Percentiles rank a stretch among this genome's conserved stretches.
phyloP scores from a whole-genome alignment of 2,888 invertebrate genomes.

The Drosophila fulvimacula region DNA sequence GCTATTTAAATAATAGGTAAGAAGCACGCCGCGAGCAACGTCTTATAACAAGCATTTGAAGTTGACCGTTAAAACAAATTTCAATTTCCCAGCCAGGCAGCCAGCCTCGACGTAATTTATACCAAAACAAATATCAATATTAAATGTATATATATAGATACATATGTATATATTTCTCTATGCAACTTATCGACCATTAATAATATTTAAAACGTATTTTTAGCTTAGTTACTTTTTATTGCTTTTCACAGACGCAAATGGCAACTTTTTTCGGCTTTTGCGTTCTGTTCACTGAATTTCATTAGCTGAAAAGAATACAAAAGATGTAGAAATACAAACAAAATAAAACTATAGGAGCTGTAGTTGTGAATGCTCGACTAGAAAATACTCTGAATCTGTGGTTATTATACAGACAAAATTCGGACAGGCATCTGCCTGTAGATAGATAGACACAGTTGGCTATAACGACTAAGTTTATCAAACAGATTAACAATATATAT shows the following conservation, averaged over 20 bases:
- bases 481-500: not conserved
- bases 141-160: no score
- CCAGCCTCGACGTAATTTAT: not conserved
- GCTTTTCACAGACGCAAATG: constrained; percentile 33
- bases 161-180: constrained; percentile 4
- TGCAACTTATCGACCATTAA: constrained; percentile 23
- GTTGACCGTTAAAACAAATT: constrained; percentile 32
- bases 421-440: not conserved
- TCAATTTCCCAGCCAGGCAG: constrained; percentile 40
- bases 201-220: constrained; percentile 18
- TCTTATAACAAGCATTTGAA: constrained; percentile 18
- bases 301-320: constrained; percentile 24
- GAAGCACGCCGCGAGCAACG: constrained; percentile 51
- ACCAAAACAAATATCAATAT: constrained; percentile 4
- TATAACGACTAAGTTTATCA: not conserved
- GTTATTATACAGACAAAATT: not conserved
- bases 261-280: constrained; percentile 23
- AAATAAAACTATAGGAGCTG: not conserved
- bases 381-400: not conserved
- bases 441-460: not conserved
- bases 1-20: constrained; percentile 65
- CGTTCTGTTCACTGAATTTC: constrained; percentile 27
- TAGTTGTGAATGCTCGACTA: not conserved
- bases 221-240: constrained; percentile 22
- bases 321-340: not conserved